These are phyloP conservation scores for Rhodophaea formosa DNA, from an alignment of 2,888 invertebrate species.

Conservation along the genomic window DNA sequence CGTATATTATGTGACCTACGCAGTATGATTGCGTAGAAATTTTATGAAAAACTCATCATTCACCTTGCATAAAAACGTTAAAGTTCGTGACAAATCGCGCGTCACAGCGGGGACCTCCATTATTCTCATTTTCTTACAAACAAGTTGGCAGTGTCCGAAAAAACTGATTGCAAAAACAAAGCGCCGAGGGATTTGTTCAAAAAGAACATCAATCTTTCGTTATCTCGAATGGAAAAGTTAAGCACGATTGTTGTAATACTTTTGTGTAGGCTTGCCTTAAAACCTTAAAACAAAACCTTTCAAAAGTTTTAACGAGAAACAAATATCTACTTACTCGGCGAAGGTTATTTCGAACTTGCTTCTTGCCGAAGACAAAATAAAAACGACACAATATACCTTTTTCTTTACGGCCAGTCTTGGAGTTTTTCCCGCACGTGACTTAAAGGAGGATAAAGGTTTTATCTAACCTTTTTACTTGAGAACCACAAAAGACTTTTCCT, in stretches of 20 bases:
- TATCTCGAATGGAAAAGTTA: conserved; percentile 1
- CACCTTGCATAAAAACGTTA: neutral
- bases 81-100: neutral
- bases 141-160: neutral
- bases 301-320: conserved; percentile 10
- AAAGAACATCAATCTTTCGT: conserved; percentile 3
- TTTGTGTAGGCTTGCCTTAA: neutral
- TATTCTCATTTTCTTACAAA: conserved; percentile 7
- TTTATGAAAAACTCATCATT: neutral
- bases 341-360: neutral
- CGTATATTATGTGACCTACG: too few relatives aligned
- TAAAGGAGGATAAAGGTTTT: conserved; percentile 18
- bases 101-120: neutral
- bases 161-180: neutral
- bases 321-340: neutral
- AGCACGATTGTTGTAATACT: conserved; percentile 3
- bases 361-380: neutral
- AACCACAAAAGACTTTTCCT: neutral
- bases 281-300: neutral
- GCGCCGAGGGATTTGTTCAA: neutral
- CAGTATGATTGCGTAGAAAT: too few relatives aligned
- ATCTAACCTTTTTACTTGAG: conserved; percentile 10
- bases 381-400: conserved; percentile 4
- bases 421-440: conserved; percentile 26
- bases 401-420: conserved; percentile 9